A percentile compares a stretch with the other conserved stretches of the same genome.
Conservation (phyloP, 2,797 vertebrate genomes). For the Parotocinclus haroldoi region DNA sequence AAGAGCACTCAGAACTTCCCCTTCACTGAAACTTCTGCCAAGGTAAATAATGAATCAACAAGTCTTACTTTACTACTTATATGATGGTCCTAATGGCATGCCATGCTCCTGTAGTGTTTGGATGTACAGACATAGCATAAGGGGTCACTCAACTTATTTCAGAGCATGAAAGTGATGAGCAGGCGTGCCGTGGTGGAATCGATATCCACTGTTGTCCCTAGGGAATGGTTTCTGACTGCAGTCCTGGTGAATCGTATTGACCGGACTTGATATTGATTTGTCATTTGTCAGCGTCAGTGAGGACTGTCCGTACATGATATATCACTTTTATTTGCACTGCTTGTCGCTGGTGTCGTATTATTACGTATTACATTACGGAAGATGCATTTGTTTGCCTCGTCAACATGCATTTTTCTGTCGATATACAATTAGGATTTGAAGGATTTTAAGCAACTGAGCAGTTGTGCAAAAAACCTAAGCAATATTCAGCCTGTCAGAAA, state of each 20-base stretch:
- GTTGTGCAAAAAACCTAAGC: no score
- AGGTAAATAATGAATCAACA: not conserved
- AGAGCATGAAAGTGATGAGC: not conserved
- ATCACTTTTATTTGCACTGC: not conserved
- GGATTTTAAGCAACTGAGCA: no score
- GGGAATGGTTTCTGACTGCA: not conserved
- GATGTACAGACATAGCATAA: not conserved
- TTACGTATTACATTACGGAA: not conserved
- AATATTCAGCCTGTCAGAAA: no score
- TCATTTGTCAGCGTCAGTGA: not conserved
- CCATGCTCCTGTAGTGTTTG: not conserved
- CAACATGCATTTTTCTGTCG: no score
- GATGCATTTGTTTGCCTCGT: no score
- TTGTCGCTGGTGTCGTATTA: no score
- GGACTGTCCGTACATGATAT: not conserved
- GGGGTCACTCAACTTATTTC: not conserved
- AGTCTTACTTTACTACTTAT: not conserved
- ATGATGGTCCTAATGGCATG: not conserved
- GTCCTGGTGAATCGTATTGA: not conserved
- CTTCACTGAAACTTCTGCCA: conserved; percentile 9
- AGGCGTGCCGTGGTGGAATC: not conserved
- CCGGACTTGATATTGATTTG: not conserved
- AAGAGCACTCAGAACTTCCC: not conserved
- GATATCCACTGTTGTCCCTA: not conserved
- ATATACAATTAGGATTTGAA: no score